These are phyloP conservation scores for Dicaeum eximium DNA, from an alignment of 2,113 vertebrate species.

Conservation along the genomic window DNA sequence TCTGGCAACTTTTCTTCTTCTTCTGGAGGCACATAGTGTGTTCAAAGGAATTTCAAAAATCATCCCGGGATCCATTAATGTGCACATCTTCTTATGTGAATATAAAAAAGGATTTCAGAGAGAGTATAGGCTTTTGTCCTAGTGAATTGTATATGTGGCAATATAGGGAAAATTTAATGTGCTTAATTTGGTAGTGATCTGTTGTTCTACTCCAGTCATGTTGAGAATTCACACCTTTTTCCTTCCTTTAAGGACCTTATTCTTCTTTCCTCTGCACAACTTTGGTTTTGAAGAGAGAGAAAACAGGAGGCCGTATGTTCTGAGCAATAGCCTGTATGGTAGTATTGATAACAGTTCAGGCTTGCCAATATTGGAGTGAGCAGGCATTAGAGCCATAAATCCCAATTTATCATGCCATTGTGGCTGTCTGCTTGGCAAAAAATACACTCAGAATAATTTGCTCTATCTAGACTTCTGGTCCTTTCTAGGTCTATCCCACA, in stretches of 20 bases:
- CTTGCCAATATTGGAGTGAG: not conserved
- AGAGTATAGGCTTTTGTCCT: conserved; percentile 32
- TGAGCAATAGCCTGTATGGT: not conserved
- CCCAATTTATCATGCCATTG: not conserved
- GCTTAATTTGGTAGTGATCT: conserved; percentile 27
- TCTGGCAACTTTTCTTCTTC: conserved; percentile 17
- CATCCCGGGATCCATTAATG: not conserved
- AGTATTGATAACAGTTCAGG: not conserved
- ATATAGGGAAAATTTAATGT: conserved; percentile 23
- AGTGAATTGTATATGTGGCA: conserved; percentile 32
- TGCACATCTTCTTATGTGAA: not conserved
- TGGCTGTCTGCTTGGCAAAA: not conserved
- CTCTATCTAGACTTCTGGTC: not conserved
- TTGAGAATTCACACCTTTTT: not conserved
- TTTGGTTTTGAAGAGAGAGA: not conserved
- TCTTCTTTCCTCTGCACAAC: not conserved
- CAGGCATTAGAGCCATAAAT: not conserved
- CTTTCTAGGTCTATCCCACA: not conserved
- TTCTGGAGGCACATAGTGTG: not conserved
- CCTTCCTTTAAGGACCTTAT: conserved; percentile 6
- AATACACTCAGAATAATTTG: not conserved
- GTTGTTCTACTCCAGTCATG: not conserved
- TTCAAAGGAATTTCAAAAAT: not conserved
- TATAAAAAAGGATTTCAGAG: conserved; percentile 48
- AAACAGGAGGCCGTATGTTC: not conserved